Evolutionary conservation across 2,797 vertebrate species (phyloP).

Genomic region (Lateolabrax maculatus): DNA sequence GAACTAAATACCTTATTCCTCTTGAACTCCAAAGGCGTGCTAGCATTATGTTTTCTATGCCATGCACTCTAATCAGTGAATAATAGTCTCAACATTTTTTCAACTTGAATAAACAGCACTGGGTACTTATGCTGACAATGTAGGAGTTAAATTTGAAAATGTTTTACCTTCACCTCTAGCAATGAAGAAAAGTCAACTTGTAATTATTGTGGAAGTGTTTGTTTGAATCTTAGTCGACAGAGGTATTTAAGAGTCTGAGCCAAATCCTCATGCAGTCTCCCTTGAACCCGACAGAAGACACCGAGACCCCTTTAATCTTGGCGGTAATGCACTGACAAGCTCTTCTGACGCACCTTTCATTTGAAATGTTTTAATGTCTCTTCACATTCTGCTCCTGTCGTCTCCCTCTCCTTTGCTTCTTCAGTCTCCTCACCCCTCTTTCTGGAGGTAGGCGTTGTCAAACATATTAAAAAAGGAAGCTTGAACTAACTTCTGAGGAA

Average conservation of each 20-base stretch:
- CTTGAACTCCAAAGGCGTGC: slow-evolving; percentile 56
- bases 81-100: slow-evolving; percentile 48
- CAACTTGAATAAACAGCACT: slow-evolving; percentile 67
- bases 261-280: slow-evolving; percentile 84
- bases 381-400: slow-evolving; percentile 74
- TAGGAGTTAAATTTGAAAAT: slow-evolving; percentile 70
- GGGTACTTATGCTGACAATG: slow-evolving; percentile 74
- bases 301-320: slow-evolving; percentile 84
- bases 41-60: slow-evolving; percentile 59
- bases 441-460: slow-evolving; percentile 70
- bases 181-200: slow-evolving; percentile 81
- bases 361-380: slow-evolving; percentile 84
- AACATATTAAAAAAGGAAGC: slow-evolving; percentile 55
- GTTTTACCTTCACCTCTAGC: slow-evolving; percentile 63
- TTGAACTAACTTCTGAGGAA: slow-evolving; percentile 79
- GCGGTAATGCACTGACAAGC: slow-evolving; percentile 81
- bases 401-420: slow-evolving; percentile 61
- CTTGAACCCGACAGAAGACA: slow-evolving; percentile 83
- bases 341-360: slow-evolving; percentile 82
- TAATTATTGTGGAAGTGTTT: slow-evolving; percentile 86
- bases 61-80: slow-evolving; percentile 70
- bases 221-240: slow-evolving; percentile 83
- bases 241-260: slow-evolving; percentile 83
- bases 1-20: slow-evolving; percentile 75
- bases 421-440: slow-evolving; percentile 58